These are phyloP conservation scores for Axis porcinus DNA, from an alignment of 2,113 vertebrate species.

Conservation along the genomic window DNA sequence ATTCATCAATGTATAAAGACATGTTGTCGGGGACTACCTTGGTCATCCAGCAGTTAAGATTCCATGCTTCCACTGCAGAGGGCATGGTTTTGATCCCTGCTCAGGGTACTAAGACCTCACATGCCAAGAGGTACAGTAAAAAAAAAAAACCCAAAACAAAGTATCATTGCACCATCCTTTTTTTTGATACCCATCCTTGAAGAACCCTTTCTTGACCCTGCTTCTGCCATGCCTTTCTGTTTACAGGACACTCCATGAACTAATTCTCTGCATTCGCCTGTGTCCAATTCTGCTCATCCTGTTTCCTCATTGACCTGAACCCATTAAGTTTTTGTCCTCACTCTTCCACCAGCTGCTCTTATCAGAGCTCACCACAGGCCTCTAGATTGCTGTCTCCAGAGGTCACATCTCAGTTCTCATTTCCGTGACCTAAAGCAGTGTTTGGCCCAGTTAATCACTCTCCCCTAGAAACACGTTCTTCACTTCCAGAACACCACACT, in stretches of 20 bases:
- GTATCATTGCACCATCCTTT: neutral
- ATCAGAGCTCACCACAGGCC: neutral
- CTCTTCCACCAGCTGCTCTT: neutral
- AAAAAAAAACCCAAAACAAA: neutral
- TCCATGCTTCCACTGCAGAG: neutral
- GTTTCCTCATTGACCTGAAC: neutral
- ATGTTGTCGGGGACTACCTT: neutral
- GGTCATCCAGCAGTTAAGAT: neutral
- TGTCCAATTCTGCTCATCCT: neutral
- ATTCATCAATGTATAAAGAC: neutral
- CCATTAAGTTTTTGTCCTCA: neutral
- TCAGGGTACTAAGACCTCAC: neutral
- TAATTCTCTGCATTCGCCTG: neutral
- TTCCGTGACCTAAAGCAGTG: neutral
- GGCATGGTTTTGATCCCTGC: neutral
- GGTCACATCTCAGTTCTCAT: neutral
- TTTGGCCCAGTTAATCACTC: neutral
- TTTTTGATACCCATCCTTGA: neutral
- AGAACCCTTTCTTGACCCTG: neutral
- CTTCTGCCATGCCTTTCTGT: neutral
- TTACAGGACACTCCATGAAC: neutral
- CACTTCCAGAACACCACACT: neutral
- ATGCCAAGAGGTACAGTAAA: neutral
- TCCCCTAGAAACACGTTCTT: neutral
- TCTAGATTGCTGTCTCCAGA: neutral